These are phyloP conservation scores for Pseudomyrmex gracilis DNA, from an alignment of 1,140 invertebrate species.

Conservation along the genomic window DNA sequence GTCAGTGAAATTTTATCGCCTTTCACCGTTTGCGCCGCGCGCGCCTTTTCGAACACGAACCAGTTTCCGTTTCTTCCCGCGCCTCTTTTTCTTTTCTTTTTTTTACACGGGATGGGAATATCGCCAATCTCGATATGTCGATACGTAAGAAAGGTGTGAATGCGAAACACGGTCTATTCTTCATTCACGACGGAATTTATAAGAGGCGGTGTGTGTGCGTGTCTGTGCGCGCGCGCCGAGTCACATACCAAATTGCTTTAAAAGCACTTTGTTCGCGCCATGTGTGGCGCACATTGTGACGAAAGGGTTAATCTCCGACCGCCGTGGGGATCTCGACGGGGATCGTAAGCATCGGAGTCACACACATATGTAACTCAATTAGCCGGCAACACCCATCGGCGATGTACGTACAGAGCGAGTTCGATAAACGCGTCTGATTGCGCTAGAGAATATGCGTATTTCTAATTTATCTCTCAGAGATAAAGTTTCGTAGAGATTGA, in stretches of 20 bases:
- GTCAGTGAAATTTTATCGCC: slow-evolving; percentile 75
- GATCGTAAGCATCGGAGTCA: neutral
- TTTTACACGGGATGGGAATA: slow-evolving; percentile 33
- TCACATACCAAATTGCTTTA: slow-evolving; percentile 17
- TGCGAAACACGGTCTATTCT: neutral
- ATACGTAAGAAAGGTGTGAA: slow-evolving; percentile 15
- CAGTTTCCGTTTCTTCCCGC: slow-evolving; percentile 57
- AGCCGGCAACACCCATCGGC: slow-evolving; percentile 8
- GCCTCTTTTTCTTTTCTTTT: neutral
- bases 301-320: slow-evolving; percentile 8
- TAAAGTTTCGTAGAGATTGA: neutral
- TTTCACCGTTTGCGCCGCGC: slow-evolving; percentile 69
- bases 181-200: neutral
- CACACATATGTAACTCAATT: slow-evolving; percentile 8
- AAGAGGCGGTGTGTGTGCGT: neutral
- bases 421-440: slow-evolving; percentile 15
- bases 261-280: slow-evolving; percentile 42
- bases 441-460: neutral
- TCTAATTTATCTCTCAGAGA: neutral
- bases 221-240: neutral
- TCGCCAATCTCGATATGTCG: neutral
- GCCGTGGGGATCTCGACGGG: neutral
- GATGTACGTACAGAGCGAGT: neutral
- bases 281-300: slow-evolving; percentile 19
- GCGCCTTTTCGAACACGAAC: slow-evolving; percentile 69